These are phyloP conservation scores for Lochmaea crataegi DNA, from an alignment of 2,888 invertebrate species.

Conservation along the genomic window DNA sequence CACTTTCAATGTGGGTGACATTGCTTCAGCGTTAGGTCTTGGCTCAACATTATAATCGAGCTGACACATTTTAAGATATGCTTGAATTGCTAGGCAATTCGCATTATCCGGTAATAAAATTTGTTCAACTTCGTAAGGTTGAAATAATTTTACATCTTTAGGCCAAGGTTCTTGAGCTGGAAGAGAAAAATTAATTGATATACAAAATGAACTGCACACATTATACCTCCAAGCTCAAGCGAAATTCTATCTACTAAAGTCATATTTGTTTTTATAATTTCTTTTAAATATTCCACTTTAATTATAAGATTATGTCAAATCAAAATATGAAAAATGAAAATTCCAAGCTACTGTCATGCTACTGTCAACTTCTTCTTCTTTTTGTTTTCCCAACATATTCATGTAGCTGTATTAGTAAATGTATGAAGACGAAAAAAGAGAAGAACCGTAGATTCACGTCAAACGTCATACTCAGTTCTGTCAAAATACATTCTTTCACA, in stretches of 20 bases:
- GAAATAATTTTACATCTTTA: conserved; percentile 85
- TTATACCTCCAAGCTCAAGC: conserved; percentile 56
- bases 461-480: conserved; percentile 5
- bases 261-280: conserved; percentile 41
- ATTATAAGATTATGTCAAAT: background rate
- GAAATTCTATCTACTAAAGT: conserved; percentile 54
- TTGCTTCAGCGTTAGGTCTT: conserved; percentile 92
- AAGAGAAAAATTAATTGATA: conserved; percentile 28
- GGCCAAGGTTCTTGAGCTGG: conserved; percentile 92
- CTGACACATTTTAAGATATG: conserved; percentile 92
- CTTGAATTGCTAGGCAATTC: conserved; percentile 91
- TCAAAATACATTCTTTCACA: conserved; percentile 60
- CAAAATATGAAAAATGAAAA: too few species aligned
- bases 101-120: conserved; percentile 94
- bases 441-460: conserved; percentile 9
- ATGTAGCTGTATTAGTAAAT: background rate
- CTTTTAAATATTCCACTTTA: background rate
- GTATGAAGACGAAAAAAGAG: background rate
- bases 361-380: background rate
- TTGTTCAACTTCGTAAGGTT: conserved; percentile 93
- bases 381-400: background rate
- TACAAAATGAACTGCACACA: background rate
- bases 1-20: conserved; percentile 94
- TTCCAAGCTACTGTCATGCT: too few species aligned
- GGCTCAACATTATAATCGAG: conserved; percentile 85